phyloP scores from a whole-genome alignment of 2,888 invertebrate species.

The Seira ritae region DNA sequence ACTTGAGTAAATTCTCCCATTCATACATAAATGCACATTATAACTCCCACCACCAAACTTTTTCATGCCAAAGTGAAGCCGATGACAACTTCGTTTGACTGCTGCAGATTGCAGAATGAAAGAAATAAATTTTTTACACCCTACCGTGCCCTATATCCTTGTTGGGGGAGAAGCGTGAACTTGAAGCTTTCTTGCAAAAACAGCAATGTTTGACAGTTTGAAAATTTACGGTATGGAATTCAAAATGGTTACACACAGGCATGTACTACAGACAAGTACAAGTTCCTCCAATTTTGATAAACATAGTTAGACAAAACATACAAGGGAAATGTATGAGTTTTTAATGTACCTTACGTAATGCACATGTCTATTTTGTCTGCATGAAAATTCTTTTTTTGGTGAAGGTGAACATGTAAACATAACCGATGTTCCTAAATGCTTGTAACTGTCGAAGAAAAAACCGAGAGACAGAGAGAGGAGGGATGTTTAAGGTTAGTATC shows the following conservation, averaged over 20 bases:
- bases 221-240: slow-evolving; percentile 64
- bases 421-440: slow-evolving; percentile 30
- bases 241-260: slow-evolving; percentile 57
- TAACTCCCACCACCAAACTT: no score
- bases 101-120: background rate
- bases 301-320: slow-evolving; percentile 53
- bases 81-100: no score
- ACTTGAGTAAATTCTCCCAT: slow-evolving; percentile 38
- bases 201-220: slow-evolving; percentile 67
- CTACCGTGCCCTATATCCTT: background rate
- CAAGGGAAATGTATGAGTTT: slow-evolving; percentile 22
- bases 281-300: slow-evolving; percentile 41
- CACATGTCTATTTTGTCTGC: slow-evolving; percentile 32
- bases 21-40: background rate
- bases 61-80: no score
- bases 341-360: slow-evolving; percentile 11
- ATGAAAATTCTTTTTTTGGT: slow-evolving; percentile 30
- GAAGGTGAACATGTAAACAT: slow-evolving; percentile 32
- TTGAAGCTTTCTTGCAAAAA: slow-evolving; percentile 54
- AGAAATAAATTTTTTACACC: background rate
- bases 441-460: slow-evolving; percentile 37
- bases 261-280: background rate
- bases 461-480: slow-evolving; percentile 25
- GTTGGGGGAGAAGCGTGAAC: no score
- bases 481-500: slow-evolving; percentile 31